Base-by-base conservation (phyloP, 2,888 invertebrate genomes). In the Eristalis tenax region DNA sequence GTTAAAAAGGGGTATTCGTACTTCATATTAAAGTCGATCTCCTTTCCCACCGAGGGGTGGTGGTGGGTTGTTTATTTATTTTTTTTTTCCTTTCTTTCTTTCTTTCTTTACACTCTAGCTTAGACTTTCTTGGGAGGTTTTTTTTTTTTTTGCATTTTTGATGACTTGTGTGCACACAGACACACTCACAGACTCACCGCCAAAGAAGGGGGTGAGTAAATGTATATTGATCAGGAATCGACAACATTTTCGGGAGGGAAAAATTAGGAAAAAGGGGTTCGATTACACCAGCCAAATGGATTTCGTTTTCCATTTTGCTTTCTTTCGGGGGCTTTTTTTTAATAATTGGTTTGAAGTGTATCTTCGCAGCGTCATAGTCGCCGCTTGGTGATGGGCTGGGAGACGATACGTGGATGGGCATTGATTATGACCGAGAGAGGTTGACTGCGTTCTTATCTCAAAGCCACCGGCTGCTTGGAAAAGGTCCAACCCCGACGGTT, bases 221-320 rank as follows among this genome's bases (percentile, higher is more conserved):
- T 75, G 75, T 38, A 84, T 71, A 79, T 84, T 84, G 71, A 75
- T 80, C 28, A 80, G 70, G 23, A 80, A 80, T 80, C 75, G 65
- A 56, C 74, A 65, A 38, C 22, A 64, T 64, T 74, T 78, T 56
- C 3, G 43, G 28, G 71, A 70, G 64, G 63, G 64, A 26, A 71
- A 40, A 57, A n/a, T 15, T n/a, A 26, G 28, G 35, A n/a, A 59
- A 56, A 61, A 82, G 66, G 77, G 56, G 65, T 83, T 61, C 26
- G 11, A 75, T 81, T 65, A 81, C 43, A n/a, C 35, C 5, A 56
- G 11, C 23, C 32, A 68, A 59, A 76, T 61, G 40, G n/a, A 50
- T 10, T 76, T 35, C n/a, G 13, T 76, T 61, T 43, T 3, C 22
- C 23, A 6, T 76, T 61, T 43, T 3, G 59, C 22, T 28, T 61